Percentiles rank a stretch among this genome's conserved stretches.
Evolutionary conservation across 2,113 vertebrate species (phyloP).

Genomic region (Boulengeromyrus knoepffleri): DNA sequence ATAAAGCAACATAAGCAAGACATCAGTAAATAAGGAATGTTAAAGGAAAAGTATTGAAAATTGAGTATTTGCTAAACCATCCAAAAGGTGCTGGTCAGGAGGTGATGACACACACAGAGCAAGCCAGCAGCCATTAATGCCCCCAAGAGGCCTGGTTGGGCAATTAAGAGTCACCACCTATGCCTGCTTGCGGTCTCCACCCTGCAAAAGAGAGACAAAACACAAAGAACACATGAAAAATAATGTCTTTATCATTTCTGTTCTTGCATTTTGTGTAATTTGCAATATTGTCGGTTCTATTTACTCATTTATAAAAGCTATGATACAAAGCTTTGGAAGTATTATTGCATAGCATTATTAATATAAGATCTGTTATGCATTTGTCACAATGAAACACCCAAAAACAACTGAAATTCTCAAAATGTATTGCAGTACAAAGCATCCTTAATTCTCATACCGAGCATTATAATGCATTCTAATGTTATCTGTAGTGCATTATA

Average conservation of each 20-base stretch:
- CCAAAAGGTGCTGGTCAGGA: background rate
- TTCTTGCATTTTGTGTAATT: background rate
- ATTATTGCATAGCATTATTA: background rate
- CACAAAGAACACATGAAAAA: background rate
- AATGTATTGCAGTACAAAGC: background rate
- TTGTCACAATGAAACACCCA: background rate
- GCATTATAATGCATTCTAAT: background rate
- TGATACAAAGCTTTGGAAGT: background rate
- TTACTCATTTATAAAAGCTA: background rate
- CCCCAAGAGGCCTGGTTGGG: background rate
- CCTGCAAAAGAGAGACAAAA: background rate
- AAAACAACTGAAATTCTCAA: background rate
- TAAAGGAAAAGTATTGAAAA: background rate
- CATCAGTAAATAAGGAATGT: background rate
- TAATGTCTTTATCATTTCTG: background rate
- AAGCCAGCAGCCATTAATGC: background rate
- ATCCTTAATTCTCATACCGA: background rate
- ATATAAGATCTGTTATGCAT: background rate
- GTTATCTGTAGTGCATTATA: background rate
- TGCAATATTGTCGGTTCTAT: background rate
- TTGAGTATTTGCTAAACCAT: background rate
- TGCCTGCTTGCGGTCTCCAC: background rate
- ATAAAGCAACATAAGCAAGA: too few species aligned
- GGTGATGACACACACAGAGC: background rate
- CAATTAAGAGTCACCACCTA: background rate